A percentile compares a stretch with the other conserved stretches of the same genome.
Conservation (phyloP, 2,888 invertebrate species). For the Mayetiola destructor region DNA sequence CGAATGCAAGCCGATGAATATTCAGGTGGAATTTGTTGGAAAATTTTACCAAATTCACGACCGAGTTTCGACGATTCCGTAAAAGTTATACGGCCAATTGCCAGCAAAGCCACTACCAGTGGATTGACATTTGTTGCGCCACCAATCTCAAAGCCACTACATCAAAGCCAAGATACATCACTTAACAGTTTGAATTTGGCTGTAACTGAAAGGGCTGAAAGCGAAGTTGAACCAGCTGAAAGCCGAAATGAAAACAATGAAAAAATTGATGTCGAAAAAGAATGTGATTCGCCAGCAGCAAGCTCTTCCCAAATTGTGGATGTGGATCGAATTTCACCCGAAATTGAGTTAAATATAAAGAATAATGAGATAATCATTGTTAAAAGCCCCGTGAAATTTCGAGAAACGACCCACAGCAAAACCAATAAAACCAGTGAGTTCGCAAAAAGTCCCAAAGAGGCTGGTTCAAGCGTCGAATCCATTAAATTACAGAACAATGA, state of each 20-base stretch:
- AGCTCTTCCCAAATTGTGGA: slow-evolving; percentile 9
- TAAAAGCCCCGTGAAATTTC: background rate
- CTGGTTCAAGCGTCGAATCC: background rate
- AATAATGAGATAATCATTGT: background rate
- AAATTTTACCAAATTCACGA: slow-evolving; percentile 14
- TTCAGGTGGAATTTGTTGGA: slow-evolving; percentile 21
- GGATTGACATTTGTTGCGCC: slow-evolving; percentile 30
- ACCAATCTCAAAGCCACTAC: slow-evolving; percentile 23
- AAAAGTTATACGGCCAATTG: slow-evolving; percentile 39
- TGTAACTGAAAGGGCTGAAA: background rate
- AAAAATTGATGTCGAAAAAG: background rate
- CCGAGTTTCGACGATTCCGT: slow-evolving; percentile 19
- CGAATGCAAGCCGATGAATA: slow-evolving; percentile 37
- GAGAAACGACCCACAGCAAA: background rate
- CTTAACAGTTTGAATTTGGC: slow-evolving; percentile 21
- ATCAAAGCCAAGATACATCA: slow-evolving; percentile 23
- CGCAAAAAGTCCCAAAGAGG: background rate
- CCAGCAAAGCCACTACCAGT: slow-evolving; percentile 35
- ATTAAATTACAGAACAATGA: slow-evolving; percentile 14
- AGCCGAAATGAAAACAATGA: background rate
- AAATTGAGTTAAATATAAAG: background rate
- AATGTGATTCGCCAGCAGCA: slow-evolving; percentile 16
- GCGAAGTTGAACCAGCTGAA: background rate
- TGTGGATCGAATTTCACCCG: background rate
- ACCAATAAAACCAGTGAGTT: background rate